Evolutionary conservation across 2,113 vertebrate genomes (phyloP), one percentile per base, ranked within the genome.

Genomic region (Smithornis capensis): DNA sequence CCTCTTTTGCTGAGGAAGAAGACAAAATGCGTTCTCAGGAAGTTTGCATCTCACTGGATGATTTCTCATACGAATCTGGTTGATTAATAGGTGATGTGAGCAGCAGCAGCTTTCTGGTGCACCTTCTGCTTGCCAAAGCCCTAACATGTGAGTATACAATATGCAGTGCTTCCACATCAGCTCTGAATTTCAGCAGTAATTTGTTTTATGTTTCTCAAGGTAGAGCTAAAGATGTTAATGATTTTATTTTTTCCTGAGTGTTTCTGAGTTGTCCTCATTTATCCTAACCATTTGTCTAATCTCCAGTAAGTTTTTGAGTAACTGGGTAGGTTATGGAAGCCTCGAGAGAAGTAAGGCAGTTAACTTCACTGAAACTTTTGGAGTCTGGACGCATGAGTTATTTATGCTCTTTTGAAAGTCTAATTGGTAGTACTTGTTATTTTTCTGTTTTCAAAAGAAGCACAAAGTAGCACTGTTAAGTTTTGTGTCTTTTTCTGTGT

Each of bases 11-110:
- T 82, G 89, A 87, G 89, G 92, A 71, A 79, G 9, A 91, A 91
- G 89, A 38, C 57, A 87, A 97, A 97, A 92, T 91, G 91, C 89
- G 92, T 81, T 27, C 77, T 96, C 94, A 94, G 95, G 95, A 92
- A 71, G 49, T 95, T 95, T 91, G 42, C 21, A 4, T 92, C 53
- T 89, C 18, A 1, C 55, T 83, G 84, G 64, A 76, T 80, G 47
- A 35, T 69, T 71, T 94, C 84, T 92, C 27, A 5, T 52, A 81
- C 0, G 27, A 78, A 83, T 92, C 73, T 84, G 60, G 53, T 12
- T 94, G 86, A 92, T 91, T 75, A 85, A 55, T 69, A 86, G 75
- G 50, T 83, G 81, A 59, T 83, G 70, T 50, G 75, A 23, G 50
- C 78, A 73, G 89, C 9, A 8, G 45, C 55, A 65, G 44, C 85